Conservation (phyloP, 64 coral and sea anemone genomes). For the Actinia tenebrosa region DNA sequence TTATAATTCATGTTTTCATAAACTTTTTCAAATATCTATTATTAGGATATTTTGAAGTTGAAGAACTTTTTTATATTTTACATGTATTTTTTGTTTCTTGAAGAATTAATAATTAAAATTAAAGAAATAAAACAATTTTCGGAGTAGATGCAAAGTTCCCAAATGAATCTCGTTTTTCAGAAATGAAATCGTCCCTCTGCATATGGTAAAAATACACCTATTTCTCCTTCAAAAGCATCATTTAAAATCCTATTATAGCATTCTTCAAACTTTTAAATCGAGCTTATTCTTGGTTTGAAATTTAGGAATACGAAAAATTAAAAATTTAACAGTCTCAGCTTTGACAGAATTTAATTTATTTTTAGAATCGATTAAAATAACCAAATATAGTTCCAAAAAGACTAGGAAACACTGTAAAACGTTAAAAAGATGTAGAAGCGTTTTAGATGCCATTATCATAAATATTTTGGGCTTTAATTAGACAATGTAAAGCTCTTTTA, state of each 20-base stretch:
- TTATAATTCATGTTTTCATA: background rate
- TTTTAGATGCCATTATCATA: background rate
- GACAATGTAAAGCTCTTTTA: background rate
- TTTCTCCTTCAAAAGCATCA: background rate
- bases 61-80: too few species aligned
- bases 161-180: background rate
- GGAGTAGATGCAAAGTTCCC: background rate
- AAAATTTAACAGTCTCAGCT: background rate
- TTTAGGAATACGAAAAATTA: background rate
- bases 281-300: background rate
- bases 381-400: background rate
- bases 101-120: too few species aligned
- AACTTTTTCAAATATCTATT: background rate
- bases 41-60: too few species aligned
- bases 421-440: background rate
- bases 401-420: too few species aligned
- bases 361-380: background rate
- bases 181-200: background rate
- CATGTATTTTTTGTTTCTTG: too few species aligned
- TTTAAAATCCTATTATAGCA: background rate
- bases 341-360: background rate
- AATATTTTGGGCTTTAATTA: background rate
- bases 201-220: background rate
- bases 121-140: too few species aligned
- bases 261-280: background rate